Percentiles rank a stretch among this genome's conserved stretches.
phyloP scores from a whole-genome alignment of 2,113 vertebrate species.

The Varanus salvator region DNA sequence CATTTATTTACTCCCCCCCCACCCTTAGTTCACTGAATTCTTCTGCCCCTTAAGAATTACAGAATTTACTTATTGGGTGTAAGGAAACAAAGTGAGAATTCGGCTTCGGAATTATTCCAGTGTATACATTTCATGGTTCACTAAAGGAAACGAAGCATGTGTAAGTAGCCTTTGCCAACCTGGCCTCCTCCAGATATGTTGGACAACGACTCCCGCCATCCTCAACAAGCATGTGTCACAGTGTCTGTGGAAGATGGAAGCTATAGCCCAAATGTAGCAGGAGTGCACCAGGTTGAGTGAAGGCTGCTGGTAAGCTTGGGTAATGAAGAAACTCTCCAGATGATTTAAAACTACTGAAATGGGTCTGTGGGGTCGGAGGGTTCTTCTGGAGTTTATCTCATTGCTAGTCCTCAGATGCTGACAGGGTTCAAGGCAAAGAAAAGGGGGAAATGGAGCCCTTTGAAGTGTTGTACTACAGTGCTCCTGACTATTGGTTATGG shows the following conservation, averaged over 20 bases:
- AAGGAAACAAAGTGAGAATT: conserved; percentile 80
- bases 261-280: neutral
- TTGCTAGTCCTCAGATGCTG: neutral
- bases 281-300: neutral
- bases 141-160: conserved; percentile 62
- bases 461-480: neutral
- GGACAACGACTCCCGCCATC: too few species aligned
- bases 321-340: neutral
- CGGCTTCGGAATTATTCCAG: conserved; percentile 55
- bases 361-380: neutral
- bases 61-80: conserved; percentile 72
- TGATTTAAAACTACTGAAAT: neutral
- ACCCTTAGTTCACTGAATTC: conserved; percentile 60
- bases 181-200: too few species aligned
- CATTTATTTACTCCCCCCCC: conserved; percentile 76
- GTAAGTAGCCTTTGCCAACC: neutral
- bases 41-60: conserved; percentile 63
- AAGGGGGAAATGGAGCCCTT: neutral
- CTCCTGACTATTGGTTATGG: too few species aligned
- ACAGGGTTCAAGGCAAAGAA: neutral
- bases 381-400: neutral
- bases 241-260: neutral
- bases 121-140: conserved; percentile 59
- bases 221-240: too few species aligned
- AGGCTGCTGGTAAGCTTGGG: neutral